Evolutionary conservation across 2,797 vertebrate species (phyloP).

Genomic region (Poecilia velifera): DNA sequence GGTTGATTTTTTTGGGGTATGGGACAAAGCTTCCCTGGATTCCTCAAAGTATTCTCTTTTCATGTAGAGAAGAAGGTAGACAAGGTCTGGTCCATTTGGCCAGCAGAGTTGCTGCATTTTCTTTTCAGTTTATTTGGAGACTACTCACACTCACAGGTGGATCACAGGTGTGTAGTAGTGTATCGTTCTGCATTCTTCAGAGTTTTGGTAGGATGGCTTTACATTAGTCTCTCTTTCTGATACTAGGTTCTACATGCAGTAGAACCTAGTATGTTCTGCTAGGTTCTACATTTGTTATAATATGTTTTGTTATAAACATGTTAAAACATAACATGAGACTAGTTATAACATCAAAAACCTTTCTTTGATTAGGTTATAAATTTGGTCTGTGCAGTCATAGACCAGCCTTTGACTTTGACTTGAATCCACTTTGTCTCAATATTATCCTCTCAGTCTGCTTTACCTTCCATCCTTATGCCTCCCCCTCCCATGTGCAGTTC

Average conservation of each 20-base stretch:
- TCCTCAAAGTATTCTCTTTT: too few relatives aligned
- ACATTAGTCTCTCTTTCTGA: background rate
- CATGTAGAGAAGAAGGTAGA: too few relatives aligned
- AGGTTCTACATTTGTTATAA: too few relatives aligned
- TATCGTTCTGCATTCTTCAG: background rate
- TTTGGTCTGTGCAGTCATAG: background rate
- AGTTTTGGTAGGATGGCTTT: background rate
- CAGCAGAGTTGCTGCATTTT: background rate
- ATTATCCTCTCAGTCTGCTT: background rate
- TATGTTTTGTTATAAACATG: too few relatives aligned
- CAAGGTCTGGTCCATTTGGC: background rate
- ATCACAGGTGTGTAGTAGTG: background rate
- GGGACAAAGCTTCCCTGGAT: too few relatives aligned
- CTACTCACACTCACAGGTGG: background rate
- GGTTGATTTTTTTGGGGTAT: too few relatives aligned
- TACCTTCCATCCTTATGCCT: background rate
- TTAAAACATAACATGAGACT: background rate
- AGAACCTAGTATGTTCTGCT: too few relatives aligned
- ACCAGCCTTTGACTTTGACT: background rate
- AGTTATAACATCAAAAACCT: background rate
- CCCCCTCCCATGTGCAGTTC: slow-evolving; percentile 1
- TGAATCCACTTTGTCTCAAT: background rate
- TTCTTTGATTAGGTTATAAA: background rate
- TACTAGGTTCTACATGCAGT: background rate
- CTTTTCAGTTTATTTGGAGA: background rate